phyloP scores from a whole-genome alignment of 2,113 vertebrate genomes.

The Percina caprodes region DNA sequence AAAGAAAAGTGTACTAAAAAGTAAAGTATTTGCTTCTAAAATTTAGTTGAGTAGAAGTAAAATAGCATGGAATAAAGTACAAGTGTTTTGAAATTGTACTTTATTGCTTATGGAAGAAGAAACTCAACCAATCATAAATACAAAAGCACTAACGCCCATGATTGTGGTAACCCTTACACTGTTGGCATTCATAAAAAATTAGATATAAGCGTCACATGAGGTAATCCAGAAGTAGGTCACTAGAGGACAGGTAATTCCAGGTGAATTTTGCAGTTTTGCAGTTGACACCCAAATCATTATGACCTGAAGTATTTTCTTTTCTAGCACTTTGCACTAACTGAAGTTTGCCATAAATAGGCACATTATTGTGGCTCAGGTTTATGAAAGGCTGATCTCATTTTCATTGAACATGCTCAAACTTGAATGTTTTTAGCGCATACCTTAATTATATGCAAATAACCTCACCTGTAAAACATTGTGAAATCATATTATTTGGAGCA shows the following conservation, averaged over 20 bases:
- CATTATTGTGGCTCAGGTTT: not conserved
- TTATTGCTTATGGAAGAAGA: not conserved
- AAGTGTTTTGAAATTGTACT: not conserved
- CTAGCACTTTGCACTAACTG: not conserved
- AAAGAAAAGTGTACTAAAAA: not conserved
- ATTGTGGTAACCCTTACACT: no score
- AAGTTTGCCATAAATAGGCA: not conserved
- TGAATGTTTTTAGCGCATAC: not conserved
- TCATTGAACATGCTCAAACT: not conserved
- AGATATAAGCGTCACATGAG: not conserved
- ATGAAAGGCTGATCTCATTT: not conserved
- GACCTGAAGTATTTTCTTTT: not conserved
- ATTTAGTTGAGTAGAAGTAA: not conserved
- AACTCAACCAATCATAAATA: not conserved
- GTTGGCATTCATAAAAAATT: not conserved
- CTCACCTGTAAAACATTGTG: not conserved
- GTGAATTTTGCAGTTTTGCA: not conserved
- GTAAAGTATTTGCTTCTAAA: not conserved
- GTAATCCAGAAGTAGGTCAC: not conserved
- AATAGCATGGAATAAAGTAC: not conserved
- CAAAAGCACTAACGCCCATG: not conserved
- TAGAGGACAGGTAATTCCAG: not conserved
- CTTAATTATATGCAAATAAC: not conserved
- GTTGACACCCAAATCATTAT: not conserved
- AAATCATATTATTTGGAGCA: not conserved